Evolutionary conservation across 2,113 vertebrate genomes (phyloP), one percentile per base, ranked within the genome.

Genomic region (Miniopterus natalensis): DNA sequence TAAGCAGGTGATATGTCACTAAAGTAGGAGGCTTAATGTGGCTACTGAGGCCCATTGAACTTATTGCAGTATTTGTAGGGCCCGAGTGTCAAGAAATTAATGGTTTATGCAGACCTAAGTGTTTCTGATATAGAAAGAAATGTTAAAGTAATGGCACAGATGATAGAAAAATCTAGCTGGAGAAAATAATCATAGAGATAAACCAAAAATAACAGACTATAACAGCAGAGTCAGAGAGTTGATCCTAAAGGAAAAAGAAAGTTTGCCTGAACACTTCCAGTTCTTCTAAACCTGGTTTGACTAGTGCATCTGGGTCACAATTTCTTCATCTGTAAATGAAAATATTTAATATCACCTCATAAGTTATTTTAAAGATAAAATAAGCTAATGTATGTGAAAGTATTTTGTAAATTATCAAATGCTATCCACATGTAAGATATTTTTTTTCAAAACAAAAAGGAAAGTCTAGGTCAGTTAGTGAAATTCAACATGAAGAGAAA

Each of bases 1-100:
- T 94, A 89, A 96, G 94, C 36, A 93, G 94, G 90, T 57, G 95
- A 93, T 83, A 91, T 92, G 86, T 91, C 96, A 97, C 88, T 79
- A 55, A 94, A 91, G 88, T 53, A 27, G 63, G 92, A 97, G 63
- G 53, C 61, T 95, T 96, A 94, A 95, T 94, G 70, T 77, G 92
- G 81, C 68, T 51, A 85, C 81, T 75, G 78, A 92, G 85, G 42
- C 93, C 95, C 81, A 74, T 71, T 95, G 90, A 95, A 90, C 85
- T 94, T 95, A 68, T n/a, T 70, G 29, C 49, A 78, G 90, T 92
- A 61, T 96, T 93, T 92, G 77, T 85, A 92, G 88, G 77, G 51
- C 94, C 94, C 63, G 42, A 45, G 13, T 70, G 74, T 94, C 68
- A 91, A 96, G 49, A 95, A 97, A 95, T 79, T 95, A 95, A 97